Conservation (phyloP, 2,113 vertebrate species). For the Synchiropus splendidus region DNA sequence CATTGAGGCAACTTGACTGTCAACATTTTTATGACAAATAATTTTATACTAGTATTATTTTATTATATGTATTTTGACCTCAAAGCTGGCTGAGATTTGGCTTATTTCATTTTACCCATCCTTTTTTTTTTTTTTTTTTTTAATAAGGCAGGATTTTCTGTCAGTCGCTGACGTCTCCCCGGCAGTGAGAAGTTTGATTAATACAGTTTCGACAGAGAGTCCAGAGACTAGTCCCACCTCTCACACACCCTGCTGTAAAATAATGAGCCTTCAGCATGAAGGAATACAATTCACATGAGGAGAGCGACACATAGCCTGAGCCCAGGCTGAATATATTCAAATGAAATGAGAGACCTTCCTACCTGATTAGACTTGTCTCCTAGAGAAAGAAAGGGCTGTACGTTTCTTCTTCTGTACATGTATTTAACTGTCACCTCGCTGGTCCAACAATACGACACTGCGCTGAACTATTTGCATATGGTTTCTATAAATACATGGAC, state of each 20-base stretch:
- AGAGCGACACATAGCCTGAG: slow-evolving; percentile 55
- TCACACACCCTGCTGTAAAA: slow-evolving; percentile 81
- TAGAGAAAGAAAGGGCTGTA: slow-evolving; percentile 52
- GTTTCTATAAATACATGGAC: slow-evolving; percentile 77
- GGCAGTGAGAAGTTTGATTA: slow-evolving; percentile 84
- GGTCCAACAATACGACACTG: slow-evolving; percentile 67
- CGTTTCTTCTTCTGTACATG: slow-evolving; percentile 61
- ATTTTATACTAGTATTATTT: too few species aligned
- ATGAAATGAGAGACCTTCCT: slow-evolving; percentile 75
- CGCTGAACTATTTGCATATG: slow-evolving; percentile 70
- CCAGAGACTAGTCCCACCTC: slow-evolving; percentile 62
- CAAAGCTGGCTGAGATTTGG: too few species aligned
- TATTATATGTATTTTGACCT: too few species aligned
- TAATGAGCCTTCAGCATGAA: slow-evolving; percentile 84
- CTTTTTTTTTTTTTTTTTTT: slow-evolving; percentile 54
- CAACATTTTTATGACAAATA: too few species aligned
- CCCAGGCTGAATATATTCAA: slow-evolving; percentile 71
- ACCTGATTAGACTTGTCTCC: slow-evolving; percentile 73
- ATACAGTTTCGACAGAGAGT: slow-evolving; percentile 69
- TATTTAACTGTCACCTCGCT: slow-evolving; percentile 72
- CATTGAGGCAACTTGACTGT: too few species aligned
- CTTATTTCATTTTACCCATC: slow-evolving; percentile 22
- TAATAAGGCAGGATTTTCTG: slow-evolving; percentile 50
- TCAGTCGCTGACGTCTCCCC: slow-evolving; percentile 58
- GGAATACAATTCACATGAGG: slow-evolving; percentile 76